Conservation (phyloP, 1,140 invertebrate species). For the Atta texana region DNA sequence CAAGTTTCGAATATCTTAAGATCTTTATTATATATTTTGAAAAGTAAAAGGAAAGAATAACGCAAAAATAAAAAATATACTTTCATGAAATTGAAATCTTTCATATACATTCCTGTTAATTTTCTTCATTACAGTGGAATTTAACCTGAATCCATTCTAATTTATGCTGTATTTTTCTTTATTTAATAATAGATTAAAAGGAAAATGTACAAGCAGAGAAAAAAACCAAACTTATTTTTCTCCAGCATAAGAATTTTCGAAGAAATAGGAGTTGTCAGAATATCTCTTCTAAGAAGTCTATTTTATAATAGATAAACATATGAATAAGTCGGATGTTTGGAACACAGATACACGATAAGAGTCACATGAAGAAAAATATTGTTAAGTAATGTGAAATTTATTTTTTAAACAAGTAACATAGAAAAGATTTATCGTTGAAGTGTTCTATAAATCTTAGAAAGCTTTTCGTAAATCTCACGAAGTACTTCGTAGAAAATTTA, state of each 20-base stretch:
- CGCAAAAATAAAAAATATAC: background rate
- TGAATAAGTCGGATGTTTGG: background rate
- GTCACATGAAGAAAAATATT: background rate
- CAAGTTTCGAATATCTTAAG: background rate
- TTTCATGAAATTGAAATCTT: conserved; percentile 32
- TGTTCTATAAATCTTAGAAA: background rate
- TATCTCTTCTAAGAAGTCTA: background rate
- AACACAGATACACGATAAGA: background rate
- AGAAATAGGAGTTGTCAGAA: background rate
- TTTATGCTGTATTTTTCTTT: conserved; percentile 10
- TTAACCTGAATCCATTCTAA: conserved; percentile 3
- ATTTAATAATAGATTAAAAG: conserved; percentile 14
- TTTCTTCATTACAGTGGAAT: conserved; percentile 29
- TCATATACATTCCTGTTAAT: conserved; percentile 4
- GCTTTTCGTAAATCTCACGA: background rate
- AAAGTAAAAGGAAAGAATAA: conserved; percentile 5
- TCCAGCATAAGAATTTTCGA: too few relatives aligned
- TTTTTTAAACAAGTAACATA: background rate
- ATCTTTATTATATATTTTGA: background rate
- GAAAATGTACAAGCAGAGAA: background rate
- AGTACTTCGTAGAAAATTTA: background rate
- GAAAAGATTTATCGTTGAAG: background rate
- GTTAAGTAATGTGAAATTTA: background rate
- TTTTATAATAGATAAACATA: background rate
- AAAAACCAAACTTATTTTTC: conserved; percentile 5